Evolutionary conservation across 2,113 vertebrate species (phyloP).

Genomic region (Ancistrus triradiatus): DNA sequence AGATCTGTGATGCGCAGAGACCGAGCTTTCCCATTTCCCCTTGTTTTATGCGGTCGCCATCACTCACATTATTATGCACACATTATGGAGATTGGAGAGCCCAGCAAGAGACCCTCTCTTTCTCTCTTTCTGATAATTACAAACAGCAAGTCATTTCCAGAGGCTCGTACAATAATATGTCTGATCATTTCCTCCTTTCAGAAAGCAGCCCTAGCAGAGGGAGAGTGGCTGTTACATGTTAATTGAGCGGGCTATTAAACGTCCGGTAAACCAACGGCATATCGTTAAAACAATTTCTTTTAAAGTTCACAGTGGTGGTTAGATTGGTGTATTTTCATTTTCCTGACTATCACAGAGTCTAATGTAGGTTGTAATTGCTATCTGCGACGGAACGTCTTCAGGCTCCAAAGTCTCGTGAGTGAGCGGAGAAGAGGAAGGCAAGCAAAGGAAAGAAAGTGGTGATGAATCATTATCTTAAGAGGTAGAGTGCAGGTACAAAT

Average conservation of each 20-base stretch:
- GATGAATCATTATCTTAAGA: too few species aligned
- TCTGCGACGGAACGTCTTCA: too few species aligned
- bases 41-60: too few species aligned
- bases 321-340: slow-evolving; percentile 25
- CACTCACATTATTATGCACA: slow-evolving; percentile 20
- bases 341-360: slow-evolving; percentile 18
- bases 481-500: too few species aligned
- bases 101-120: slow-evolving; percentile 32
- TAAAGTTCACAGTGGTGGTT: slow-evolving; percentile 16
- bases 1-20: too few species aligned
- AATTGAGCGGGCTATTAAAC: slow-evolving; percentile 29
- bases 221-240: slow-evolving; percentile 8
- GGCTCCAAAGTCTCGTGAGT: too few species aligned
- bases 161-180: slow-evolving; percentile 9
- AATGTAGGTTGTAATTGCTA: slow-evolving; percentile 33
- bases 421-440: too few species aligned
- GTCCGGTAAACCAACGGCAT: slow-evolving; percentile 26
- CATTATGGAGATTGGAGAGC: slow-evolving; percentile 29
- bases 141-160: slow-evolving; percentile 23
- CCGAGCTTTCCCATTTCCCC: background rate
- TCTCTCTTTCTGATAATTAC: slow-evolving; percentile 29
- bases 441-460: too few species aligned
- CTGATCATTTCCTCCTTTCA: slow-evolving; percentile 4
- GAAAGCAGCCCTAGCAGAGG: background rate
- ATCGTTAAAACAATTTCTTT: slow-evolving; percentile 30